Base-by-base conservation (phyloP, 2,797 vertebrate species). In the Tangara arthus region DNA sequence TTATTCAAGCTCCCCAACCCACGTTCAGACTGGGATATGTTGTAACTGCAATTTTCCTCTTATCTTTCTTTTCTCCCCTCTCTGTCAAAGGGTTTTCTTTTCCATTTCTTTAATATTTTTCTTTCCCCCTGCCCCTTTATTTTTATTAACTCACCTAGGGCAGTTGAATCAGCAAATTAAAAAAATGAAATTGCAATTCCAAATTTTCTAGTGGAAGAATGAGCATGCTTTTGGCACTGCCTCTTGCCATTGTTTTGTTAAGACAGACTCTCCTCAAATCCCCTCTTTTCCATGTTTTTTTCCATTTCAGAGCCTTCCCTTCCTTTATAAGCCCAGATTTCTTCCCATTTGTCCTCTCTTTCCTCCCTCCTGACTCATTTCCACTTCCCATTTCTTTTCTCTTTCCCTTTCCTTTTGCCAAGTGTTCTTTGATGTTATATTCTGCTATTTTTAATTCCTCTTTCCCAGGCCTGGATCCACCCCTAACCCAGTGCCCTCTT, bases 351-450 rank as follows among this genome's bases (percentile, higher is more conserved):
- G 41, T 82, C 32, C 41, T 77, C 61, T 84, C 55, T 83, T 90
- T 70, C 80, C 91, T 93, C 87, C 73, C 87, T 95, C 85, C 87
- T 95, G 90, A 93, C 70, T 95, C 92, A 93, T 73, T 95, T 95
- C 93, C 92, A 87, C 56, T 93, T 94, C 90, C 68, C 83, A 59
- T 91, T 85, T 72, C 87, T 92, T 84, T 80, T 92, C 79, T 90
- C 84, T 87, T 94, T 71, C 90, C 85, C 78, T 68, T 92, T 95
- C 69, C 84, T 77, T 83, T 89, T 26, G 26, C 89, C 41, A 23
- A 89, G 55, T 9, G 9, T 47, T 80, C 56, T 92, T 73, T 69
- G 50, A 79, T 63, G 32, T 87, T 77, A 34, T 15, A 55, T 65
- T 91, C 65, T 46, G 26, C 87, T 94, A 47, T 61, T 93, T 94